A percentile compares a stretch with the other conserved stretches of the same genome.
These are phyloP conservation scores for Panthera tigris DNA, from an alignment of 2,113 vertebrate species.

Conservation along the genomic window DNA sequence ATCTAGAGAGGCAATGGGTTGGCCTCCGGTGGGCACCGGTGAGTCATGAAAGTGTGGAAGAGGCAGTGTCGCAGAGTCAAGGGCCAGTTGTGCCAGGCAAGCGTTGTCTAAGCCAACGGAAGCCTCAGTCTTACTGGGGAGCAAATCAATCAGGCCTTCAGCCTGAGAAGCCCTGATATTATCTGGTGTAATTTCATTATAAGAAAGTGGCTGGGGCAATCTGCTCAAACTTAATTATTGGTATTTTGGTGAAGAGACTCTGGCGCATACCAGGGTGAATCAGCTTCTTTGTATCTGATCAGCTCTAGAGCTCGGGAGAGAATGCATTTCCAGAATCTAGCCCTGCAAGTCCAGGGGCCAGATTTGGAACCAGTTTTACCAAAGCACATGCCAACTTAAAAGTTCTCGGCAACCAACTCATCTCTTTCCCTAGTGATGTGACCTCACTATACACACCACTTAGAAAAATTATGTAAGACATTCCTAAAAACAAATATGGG, in stretches of 20 bases:
- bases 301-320: not conserved
- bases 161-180: not conserved
- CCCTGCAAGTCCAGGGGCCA: not conserved
- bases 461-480: not conserved
- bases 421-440: not conserved
- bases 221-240: not conserved
- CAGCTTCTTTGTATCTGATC: not conserved
- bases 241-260: not conserved
- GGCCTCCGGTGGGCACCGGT: not conserved
- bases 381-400: not conserved
- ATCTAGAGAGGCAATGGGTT: not conserved
- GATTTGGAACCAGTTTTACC: slow-evolving; percentile 54
- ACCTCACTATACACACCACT: not conserved
- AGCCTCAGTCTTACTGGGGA: not conserved
- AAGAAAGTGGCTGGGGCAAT: not conserved
- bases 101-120: not conserved
- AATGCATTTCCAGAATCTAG: slow-evolving; percentile 9
- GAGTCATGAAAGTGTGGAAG: not conserved
- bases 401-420: not conserved
- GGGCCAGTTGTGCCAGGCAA: not conserved
- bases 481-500: not conserved
- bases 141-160: not conserved
- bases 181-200: not conserved
- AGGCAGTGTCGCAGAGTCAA: not conserved
- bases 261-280: not conserved